phyloP scores from a whole-genome alignment of 2,888 invertebrate species.

The Pristionchus fissidentatus region DNA sequence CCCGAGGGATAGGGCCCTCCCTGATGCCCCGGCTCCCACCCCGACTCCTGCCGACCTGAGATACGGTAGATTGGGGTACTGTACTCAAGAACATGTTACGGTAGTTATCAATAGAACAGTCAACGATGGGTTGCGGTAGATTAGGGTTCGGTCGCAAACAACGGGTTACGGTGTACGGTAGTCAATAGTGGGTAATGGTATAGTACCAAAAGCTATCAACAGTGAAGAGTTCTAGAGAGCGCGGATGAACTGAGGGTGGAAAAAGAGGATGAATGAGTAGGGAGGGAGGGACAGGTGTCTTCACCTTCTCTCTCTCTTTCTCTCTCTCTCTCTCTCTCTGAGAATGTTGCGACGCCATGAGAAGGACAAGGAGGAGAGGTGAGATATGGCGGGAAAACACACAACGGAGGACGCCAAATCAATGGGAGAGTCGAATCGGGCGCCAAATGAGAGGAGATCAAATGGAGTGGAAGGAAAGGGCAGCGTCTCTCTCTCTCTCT shows the following conservation, averaged over 20 bases:
- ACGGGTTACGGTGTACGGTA: background rate
- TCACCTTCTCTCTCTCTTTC: background rate
- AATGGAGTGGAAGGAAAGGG: background rate
- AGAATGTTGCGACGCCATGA: background rate
- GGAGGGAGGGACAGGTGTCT: conserved; percentile 28
- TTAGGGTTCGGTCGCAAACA: too few species aligned
- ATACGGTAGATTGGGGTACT: conserved; percentile 7
- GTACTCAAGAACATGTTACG: too few species aligned
- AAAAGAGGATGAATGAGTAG: background rate
- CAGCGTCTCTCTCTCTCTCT: background rate
- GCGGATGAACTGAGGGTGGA: conserved; percentile 28
- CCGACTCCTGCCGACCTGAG: background rate
- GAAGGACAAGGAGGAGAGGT: background rate
- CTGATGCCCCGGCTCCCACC: background rate
- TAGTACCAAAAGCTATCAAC: background rate
- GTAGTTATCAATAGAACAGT: background rate
- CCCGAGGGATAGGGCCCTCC: background rate
- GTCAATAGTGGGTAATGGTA: background rate
- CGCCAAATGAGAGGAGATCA: background rate
- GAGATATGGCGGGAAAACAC: conserved; percentile 9
- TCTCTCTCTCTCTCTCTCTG: background rate
- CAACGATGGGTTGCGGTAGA: background rate
- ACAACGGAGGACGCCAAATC: background rate
- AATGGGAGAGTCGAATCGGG: background rate
- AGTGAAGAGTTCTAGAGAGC: background rate